A percentile compares a stretch with the other conserved stretches of the same genome.
These are phyloP conservation scores for Orthonevra nobilis DNA, from an alignment of 2,888 invertebrate species.

Conservation along the genomic window DNA sequence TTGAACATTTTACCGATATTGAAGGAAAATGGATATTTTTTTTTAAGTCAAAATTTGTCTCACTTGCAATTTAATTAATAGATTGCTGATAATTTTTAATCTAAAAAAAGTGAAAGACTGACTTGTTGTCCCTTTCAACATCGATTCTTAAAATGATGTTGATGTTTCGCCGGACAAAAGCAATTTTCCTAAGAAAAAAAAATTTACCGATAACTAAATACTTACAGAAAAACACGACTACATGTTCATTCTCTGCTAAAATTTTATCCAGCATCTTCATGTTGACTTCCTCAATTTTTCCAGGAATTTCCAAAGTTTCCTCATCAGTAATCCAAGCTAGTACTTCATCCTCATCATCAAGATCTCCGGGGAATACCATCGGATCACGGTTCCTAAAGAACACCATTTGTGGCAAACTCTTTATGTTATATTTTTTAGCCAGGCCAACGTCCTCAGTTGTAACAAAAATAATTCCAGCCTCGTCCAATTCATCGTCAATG, in stretches of 20 bases:
- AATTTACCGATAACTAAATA: no score
- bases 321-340: conserved; percentile 95
- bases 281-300: conserved; percentile 96
- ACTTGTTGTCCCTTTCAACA: no score
- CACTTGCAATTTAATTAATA: no score
- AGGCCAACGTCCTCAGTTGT: conserved; percentile 91
- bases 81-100: no score
- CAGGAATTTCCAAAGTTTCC: conserved; percentile 93
- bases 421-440: conserved; percentile 92
- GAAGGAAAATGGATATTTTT: no score
- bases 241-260: conserved; percentile 91
- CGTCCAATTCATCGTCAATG: conserved; percentile 95
- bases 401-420: conserved; percentile 90
- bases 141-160: no score
- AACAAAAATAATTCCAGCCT: conserved; percentile 95
- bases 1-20: no score
- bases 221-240: conserved; percentile 96
- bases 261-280: conserved; percentile 94
- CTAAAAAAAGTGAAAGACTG: no score
- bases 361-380: conserved; percentile 89
- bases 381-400: conserved; percentile 96
- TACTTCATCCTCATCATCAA: conserved; percentile 95
- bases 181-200: conserved; percentile 6
- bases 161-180: no score
- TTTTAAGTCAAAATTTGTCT: no score